Evolutionary conservation across 2,888 invertebrate genomes (phyloP).

Genomic region (Criorhina ranunculi): DNA sequence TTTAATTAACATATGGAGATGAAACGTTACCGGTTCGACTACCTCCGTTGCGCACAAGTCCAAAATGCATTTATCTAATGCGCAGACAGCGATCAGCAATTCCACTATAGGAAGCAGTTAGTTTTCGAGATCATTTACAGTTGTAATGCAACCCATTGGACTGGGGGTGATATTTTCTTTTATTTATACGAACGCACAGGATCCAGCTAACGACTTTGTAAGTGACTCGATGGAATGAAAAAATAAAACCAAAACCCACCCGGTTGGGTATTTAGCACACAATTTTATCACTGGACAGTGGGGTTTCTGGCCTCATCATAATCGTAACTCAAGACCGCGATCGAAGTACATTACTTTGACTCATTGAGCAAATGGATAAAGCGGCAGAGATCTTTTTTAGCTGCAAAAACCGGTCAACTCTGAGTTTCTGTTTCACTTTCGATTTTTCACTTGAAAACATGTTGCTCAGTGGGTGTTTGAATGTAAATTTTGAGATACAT

Average conservation of each 20-base stretch:
- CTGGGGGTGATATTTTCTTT: conserved; percentile 29
- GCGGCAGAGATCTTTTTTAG: conserved; percentile 1
- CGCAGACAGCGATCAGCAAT: conserved; percentile 7
- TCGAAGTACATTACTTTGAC: neutral
- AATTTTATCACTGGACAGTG: neutral
- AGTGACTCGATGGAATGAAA: conserved; percentile 16
- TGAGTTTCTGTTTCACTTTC: neutral
- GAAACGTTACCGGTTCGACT: conserved; percentile 18
- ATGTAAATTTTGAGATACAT: neutral
- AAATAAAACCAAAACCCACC: conserved; percentile 6
- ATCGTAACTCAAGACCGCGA: neutral
- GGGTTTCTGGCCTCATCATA: neutral
- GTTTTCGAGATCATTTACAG: conserved; percentile 24
- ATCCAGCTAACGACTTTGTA: neutral
- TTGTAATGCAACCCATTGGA: conserved; percentile 15
- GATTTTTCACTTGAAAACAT: conserved; percentile 18
- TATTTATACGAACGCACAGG: neutral
- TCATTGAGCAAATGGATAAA: conserved; percentile 13
- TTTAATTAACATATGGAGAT: conserved; percentile 45
- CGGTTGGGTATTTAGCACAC: conserved; percentile 17
- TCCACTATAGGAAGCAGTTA: conserved; percentile 3
- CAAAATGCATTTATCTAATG: conserved; percentile 34
- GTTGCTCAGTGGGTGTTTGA: neutral
- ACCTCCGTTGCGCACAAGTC: conserved; percentile 9
- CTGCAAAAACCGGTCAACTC: neutral